Base-by-base conservation (phyloP, 2,113 vertebrate genomes). In the Antechinus flavipes region DNA sequence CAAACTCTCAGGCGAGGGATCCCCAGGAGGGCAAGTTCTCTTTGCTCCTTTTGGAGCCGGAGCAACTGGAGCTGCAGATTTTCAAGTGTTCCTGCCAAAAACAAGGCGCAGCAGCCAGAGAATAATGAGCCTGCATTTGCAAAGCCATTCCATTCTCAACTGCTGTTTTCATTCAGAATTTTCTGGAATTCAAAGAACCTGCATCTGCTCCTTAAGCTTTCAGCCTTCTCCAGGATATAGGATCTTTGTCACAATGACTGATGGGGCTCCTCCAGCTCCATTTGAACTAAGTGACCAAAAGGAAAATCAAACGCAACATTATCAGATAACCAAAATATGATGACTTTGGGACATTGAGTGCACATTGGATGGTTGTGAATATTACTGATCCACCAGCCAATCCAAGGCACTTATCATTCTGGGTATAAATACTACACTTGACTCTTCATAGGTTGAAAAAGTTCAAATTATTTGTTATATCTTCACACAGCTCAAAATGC, bases 161-260 rank as follows among this genome's bases (percentile, higher is more conserved):
- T 93, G 94, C 68, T 91, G 93, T 90, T 92, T 97, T 91, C 90
- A 84, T 94, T 93, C 93, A 84, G 68, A 93, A 95, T 95, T 94
- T 93, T 94, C 91, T 92, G 96, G 91, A 95, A 52, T 90, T 56
- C 47, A 55, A 27, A n/a, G 27, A 84, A 42, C n/a, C 68, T 84
- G 68, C 35, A 84, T 84, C n/a, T 84, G 68, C 50, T 54, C 76
- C 47, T 23, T n/a, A 10, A 61, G 3, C 76, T 68, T 93, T 96
- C 61, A 50, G 68, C 14, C 89, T 95, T 11, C 42, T 0, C 47
- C 56, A 94, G 92, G 55, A 35, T 2, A 76, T 95, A 27, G 91
- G 90, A 3, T 6, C 47, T 94, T 84, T 49, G 47, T 47, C 49
- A 47, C 2, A 7, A 54, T 19, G 54, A 46, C 22, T 0, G 42